Evolutionary conservation across 2,797 vertebrate genomes (phyloP), one percentile per base, ranked within the genome.

Genomic region (Lemur catta): DNA sequence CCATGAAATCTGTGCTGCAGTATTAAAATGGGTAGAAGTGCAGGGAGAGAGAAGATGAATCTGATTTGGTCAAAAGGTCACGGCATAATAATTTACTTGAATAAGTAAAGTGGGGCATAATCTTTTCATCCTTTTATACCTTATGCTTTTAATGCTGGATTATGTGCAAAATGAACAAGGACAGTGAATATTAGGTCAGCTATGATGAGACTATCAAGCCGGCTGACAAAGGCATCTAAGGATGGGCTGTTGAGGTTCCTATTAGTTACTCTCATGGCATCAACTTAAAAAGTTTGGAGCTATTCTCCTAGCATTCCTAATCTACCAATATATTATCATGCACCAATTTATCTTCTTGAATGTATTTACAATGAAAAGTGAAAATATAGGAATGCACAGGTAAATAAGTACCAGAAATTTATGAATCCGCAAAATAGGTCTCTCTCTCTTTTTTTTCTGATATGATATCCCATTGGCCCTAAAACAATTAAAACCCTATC

Each of bases 51-150:
- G n/a, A 67, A 94, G 69, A 84, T 52, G 48, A 63, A 81, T 55
- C 71, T 76, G 48, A 65, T 92, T 52, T 94, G 97, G 74, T 91
- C 52, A 69, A 59, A 93, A 93, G 95, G 92, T 95, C 92, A 80
- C 72, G 67, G 63, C 46, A 55, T 46, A 72, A 85, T 61, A 52
- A 95, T 35, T 76, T 43, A 43, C 38, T 43, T 55, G 55, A 87
- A 38, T n/a, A 80, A 35, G 78, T 43, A 82, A 61, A 74, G 12
- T 9, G n/a, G 59, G 3, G 14, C 10, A 30, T 33, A 63, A 28
- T 57, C 28, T 57, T 91, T 67, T 72, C 22, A 84, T 76, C 63
- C 28, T 26, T 69, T 85, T n/a, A 46, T 26, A 24, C 17, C 38
- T 52, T 30, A 72, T 46, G 55, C 63, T 52, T 94, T 84, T 46